Base-by-base conservation (phyloP, 1,140 invertebrate species). In the Agrypnia vestita region DNA sequence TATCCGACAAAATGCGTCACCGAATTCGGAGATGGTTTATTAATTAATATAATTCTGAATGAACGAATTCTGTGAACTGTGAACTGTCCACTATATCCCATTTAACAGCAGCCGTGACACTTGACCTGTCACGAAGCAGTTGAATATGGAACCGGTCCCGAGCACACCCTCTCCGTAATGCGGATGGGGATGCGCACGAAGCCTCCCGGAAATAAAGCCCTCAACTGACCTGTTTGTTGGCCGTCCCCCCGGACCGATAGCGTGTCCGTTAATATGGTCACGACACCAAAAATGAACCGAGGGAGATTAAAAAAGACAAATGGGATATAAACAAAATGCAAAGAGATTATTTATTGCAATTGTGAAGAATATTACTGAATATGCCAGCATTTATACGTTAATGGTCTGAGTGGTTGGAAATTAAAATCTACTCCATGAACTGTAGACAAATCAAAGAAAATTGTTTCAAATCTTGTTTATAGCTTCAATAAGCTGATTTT, bases 91-190 rank as follows among this genome's bases (percentile, higher is more conserved):
- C 17, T 35, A 12, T 19, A 9, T 10, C 64, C 64, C 25, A 11
- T 8, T 46, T n/a, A n/a, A 17, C 35, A 17, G 67, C 47, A 71
- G 67, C 44, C 51, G 67, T 71, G 67, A 71, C 67, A 71, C 67
- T 71, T 71, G 67, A 71, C 67, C 67, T 17, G 46, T 49, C 43
- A 49, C 49, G 49, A 71, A 71, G 21, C 64, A 71, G 64, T 71
- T 49, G n/a, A 71, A 71, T 49, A 71, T 71, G 15, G 64, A 47
- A 71, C 44, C 64, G 44, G 64, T 21, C 64, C 17, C 12, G 49
- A 51, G 25, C 46, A 21, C 67, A 44, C 67, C 67, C 67, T 49
- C 47, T 51, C 15, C 9, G 15, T 15, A 15, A 43, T 25, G 7
- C 7, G 62, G 62, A 44, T 15, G 47, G 19, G 17, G 67, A 11